These are phyloP conservation scores for Ligdia adustata DNA, from an alignment of 2,888 invertebrate species.

Conservation along the genomic window DNA sequence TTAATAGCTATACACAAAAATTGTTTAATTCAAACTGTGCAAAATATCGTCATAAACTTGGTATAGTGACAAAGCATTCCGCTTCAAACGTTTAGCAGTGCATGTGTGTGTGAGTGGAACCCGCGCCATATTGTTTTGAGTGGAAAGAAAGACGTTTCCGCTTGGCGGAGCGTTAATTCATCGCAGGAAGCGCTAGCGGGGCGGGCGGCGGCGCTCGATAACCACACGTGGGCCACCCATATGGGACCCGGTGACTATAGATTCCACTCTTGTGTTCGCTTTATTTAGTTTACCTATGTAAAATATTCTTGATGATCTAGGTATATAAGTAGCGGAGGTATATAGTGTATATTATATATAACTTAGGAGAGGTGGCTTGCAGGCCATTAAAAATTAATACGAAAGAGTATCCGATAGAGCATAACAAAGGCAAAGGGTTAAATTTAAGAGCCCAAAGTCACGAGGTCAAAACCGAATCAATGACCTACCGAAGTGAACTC, in stretches of 20 bases:
- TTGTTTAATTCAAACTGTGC: background rate
- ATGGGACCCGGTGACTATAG: slow-evolving; percentile 8
- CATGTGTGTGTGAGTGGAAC: slow-evolving; percentile 16
- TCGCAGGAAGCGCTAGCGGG: slow-evolving; percentile 48
- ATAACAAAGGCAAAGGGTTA: slow-evolving; percentile 18
- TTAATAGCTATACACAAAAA: too few relatives aligned
- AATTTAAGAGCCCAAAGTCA: slow-evolving; percentile 14
- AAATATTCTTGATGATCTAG: background rate
- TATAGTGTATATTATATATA: too few relatives aligned
- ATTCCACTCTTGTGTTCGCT: background rate
- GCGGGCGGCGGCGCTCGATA: slow-evolving; percentile 37
- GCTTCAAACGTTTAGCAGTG: slow-evolving; percentile 24
- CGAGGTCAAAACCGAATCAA: slow-evolving; percentile 14
- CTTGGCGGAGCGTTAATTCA: slow-evolving; percentile 66
- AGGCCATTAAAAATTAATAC: slow-evolving; percentile 11
- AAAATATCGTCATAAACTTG: background rate
- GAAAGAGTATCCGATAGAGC: slow-evolving; percentile 15
- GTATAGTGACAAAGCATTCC: slow-evolving; percentile 21
- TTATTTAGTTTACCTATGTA: too few relatives aligned
- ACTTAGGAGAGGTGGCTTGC: too few relatives aligned
- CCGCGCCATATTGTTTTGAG: slow-evolving; percentile 51
- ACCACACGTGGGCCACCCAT: slow-evolving; percentile 9
- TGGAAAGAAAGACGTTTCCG: slow-evolving; percentile 63
- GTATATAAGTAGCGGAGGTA: background rate
- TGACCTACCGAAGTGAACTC: slow-evolving; percentile 18